phyloP scores from a whole-genome alignment of 2,888 invertebrate species.

The Dyspetes luteomarginatus region DNA sequence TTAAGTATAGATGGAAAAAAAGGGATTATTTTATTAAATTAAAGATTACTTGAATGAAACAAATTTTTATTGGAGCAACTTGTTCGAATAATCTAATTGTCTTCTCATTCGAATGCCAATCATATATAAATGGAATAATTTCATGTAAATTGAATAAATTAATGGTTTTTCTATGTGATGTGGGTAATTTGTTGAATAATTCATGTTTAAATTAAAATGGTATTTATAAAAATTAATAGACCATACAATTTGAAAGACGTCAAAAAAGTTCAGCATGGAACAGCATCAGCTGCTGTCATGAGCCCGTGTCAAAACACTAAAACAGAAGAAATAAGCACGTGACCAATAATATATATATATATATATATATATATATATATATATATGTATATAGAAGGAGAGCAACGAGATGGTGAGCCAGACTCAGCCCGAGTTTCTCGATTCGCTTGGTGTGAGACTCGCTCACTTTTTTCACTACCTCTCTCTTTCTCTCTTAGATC shows the following conservation, averaged over 20 bases:
- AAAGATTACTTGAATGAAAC: too few species aligned
- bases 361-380: too few species aligned
- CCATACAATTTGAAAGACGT: constrained; percentile 64
- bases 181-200: constrained; percentile 11
- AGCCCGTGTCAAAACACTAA: constrained; percentile 81
- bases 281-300: constrained; percentile 71
- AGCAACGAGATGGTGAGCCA: constrained; percentile 13
- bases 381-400: too few species aligned
- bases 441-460: constrained; percentile 55
- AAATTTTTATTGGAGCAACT: too few species aligned
- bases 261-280: constrained; percentile 58
- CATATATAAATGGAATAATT: too few species aligned
- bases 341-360: too few species aligned
- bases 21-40: too few species aligned
- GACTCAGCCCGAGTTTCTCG: constrained; percentile 49
- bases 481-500: constrained; percentile 13
- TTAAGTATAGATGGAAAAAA: too few species aligned
- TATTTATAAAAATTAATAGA: constrained; percentile 61
- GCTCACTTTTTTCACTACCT: constrained; percentile 28
- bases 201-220: constrained; percentile 9
- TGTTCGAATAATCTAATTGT: too few species aligned
- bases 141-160: background rate
- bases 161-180: constrained; percentile 5
- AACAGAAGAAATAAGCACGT: constrained; percentile 38
- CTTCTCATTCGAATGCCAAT: too few species aligned